Evolutionary conservation across 2,888 invertebrate species (phyloP), one percentile per base, ranked within the genome.

Genomic region (Rhagophthalmus giganteus): DNA sequence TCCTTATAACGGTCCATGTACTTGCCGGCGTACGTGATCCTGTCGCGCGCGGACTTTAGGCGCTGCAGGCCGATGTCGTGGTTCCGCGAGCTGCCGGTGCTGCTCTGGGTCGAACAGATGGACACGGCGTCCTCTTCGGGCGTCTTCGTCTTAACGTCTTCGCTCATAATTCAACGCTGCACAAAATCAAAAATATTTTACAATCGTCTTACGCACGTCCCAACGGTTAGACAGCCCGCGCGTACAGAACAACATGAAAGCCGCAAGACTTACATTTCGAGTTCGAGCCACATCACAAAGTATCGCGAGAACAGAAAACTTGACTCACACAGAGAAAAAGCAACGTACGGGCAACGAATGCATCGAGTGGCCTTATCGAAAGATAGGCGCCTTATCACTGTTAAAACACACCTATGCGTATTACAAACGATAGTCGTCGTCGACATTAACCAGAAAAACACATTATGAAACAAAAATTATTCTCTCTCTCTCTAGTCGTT

Each of bases 1-100:
- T 72, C 64, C 55, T 69, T 70, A 56, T 72, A 72, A 13, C 74
- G 66, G 46, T 74, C 74, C 54, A 69, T 69, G 62, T 74, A 74
- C 55, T 71, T 72, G 1, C 73, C 73, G 25, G 62, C 70, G 57
- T 69, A 66, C 2, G 68, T 67, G 16, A 72, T 71, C 52, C 65
- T 64, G n/a, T 71, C 69, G 20, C 74, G 61, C 32, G 68, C 60
- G 27, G 67, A 64, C 58, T 67, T 70, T 45, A 74, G 52, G 51
- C 68, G 64, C 35, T 60, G 63, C 40, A 71, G 46, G 11, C 70
- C 73, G 33, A 59, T 61, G 30, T 67, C 66, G 59, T 65, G 57
- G 16, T 58, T 34, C 2, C 13, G 31, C n/a, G 37, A 25, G 14
- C 41, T 48, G 12, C 25, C 35, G 26, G 32, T 31, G 30, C 47